Evolutionary conservation across 2,797 vertebrate species (phyloP), one percentile per base, ranked within the genome.

Genomic region (Hemitrygon akajei): DNA sequence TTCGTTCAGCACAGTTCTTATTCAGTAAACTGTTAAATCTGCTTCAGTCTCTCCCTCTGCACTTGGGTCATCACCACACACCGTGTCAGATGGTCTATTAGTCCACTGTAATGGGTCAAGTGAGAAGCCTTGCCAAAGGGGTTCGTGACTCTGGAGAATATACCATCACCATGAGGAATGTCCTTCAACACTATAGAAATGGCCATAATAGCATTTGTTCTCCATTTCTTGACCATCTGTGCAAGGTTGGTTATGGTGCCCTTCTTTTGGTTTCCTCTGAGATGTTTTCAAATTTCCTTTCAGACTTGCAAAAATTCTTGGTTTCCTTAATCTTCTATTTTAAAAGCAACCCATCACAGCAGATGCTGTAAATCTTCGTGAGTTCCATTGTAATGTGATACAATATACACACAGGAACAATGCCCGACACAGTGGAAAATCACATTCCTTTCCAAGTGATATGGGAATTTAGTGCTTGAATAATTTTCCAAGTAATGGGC

Each of bases 371-470:
- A 89, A 76, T 76, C 47, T 93, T 9, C 16, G 27, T n/a, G 27
- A 93, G 73, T 93, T 93, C 69, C 71, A 47, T 93, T 93, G 73
- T 93, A 75, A n/a, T 40, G 27, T 2, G 71, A 27, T 76, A 56
- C 71, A 93, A 76, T n/a, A 22, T 76, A 75, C 73, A 76, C 22
- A 73, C 16, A 27, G 91, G 47, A 76, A 56, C 40, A 93, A 93
- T 47, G 69, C 12, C 71, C 56, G 47, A 76, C 91, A 93, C 91
- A 56, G 73, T 76, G 91, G 91, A 93, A 76, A 93, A 93, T 93
- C 71, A 93, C 91, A 93, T 93, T 93, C 91, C 91, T 93, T 93
- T 93, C 76, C 66, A 75, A 30, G 73, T 76, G 91, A 93, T 75
- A 76, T 75, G 37, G 91, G 91, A 93, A 76, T 40, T 76, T 93